Conservation (phyloP, 1,140 invertebrate genomes). For the Aricia agestis region DNA sequence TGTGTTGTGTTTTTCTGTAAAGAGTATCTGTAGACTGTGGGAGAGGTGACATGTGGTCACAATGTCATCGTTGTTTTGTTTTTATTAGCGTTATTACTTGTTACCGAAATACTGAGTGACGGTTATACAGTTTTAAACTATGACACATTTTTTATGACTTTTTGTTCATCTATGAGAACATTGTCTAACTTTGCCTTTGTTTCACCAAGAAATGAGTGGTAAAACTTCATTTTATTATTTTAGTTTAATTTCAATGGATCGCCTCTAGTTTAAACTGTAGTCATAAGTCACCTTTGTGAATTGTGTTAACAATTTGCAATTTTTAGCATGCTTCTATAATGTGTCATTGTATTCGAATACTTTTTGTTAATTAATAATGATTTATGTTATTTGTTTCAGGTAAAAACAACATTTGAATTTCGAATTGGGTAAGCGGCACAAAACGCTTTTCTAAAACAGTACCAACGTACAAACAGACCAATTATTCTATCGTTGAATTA, state of each 20-base stretch:
- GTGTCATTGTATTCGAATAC: neutral
- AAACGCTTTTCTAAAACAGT: neutral
- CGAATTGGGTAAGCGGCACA: neutral
- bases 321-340: no score
- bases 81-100: constrained; percentile 30
- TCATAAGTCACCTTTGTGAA: no score
- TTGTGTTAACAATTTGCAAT: no score
- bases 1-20: neutral
- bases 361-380: neutral
- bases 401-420: neutral
- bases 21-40: constrained; percentile 26
- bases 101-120: constrained; percentile 26
- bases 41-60: constrained; percentile 41
- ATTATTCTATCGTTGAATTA: neutral
- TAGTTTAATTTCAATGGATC: no score
- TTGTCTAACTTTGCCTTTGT: neutral
- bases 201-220: no score
- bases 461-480: neutral
- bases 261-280: no score
- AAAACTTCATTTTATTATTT: no score
- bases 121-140: constrained; percentile 29
- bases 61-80: constrained; percentile 26
- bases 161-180: neutral
- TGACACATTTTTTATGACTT: constrained; percentile 21
- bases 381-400: constrained; percentile 7